Evolutionary conservation across 2,888 invertebrate species (phyloP).

Genomic region (Cepaea hortensis): DNA sequence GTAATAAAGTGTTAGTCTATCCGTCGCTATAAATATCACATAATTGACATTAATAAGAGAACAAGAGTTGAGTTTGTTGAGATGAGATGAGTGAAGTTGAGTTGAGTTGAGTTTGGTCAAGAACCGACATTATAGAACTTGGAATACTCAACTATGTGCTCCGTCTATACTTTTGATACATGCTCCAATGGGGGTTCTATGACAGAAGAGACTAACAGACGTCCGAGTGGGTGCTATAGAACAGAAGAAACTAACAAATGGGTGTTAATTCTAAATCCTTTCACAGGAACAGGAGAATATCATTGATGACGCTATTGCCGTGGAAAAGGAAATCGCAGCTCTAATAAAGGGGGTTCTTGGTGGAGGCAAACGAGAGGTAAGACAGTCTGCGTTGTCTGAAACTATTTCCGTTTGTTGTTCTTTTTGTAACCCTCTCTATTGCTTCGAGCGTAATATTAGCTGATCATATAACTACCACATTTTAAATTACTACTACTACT

Average conservation of each 20-base stretch:
- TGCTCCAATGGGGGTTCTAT: no score
- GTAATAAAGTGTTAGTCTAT: background rate
- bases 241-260: no score
- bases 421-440: background rate
- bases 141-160: background rate
- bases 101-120: background rate
- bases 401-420: background rate
- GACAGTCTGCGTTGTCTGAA: no score
- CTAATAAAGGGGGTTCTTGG: background rate
- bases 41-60: background rate
- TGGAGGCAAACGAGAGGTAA: no score
- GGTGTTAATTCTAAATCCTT: no score
- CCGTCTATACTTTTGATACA: no score
- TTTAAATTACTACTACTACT: background rate
- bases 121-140: background rate
- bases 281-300: background rate
- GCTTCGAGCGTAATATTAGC: background rate
- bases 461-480: background rate
- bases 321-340: background rate
- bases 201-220: no score
- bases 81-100: no score
- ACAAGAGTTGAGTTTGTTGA: background rate
- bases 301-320: background rate
- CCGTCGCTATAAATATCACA: constrained; percentile 1
- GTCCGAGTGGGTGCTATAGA: no score